Conservation (phyloP, 1,140 invertebrate genomes). For the Pinna nobilis region DNA sequence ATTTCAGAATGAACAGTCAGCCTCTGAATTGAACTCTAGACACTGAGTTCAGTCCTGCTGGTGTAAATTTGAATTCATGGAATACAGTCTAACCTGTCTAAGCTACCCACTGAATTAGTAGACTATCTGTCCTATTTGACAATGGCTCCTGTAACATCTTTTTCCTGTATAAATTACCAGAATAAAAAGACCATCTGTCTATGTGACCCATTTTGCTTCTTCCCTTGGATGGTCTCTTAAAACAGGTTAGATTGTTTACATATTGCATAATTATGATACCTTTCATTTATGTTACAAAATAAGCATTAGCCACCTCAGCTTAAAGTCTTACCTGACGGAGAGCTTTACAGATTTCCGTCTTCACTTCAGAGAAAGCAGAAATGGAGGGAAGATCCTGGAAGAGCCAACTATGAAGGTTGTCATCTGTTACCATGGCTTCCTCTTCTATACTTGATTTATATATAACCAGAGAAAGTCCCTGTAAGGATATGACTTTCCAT, state of each 20-base stretch:
- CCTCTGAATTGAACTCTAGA: too few species aligned
- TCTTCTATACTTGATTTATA: slow-evolving; percentile 69
- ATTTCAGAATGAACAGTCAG: too few species aligned
- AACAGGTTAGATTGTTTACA: not conserved
- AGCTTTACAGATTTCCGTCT: slow-evolving; percentile 64
- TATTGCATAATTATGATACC: not conserved
- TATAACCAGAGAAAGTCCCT: slow-evolving; percentile 82
- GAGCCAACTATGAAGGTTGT: slow-evolving; percentile 81
- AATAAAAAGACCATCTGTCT: not conserved
- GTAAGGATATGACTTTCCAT: too few species aligned
- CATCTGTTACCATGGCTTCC: slow-evolving; percentile 67
- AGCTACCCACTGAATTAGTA: too few species aligned
- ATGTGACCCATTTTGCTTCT: too few species aligned
- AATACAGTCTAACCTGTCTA: too few species aligned
- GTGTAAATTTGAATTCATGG: too few species aligned
- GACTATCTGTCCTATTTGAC: not conserved
- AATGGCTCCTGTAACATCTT: not conserved
- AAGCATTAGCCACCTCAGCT: not conserved
- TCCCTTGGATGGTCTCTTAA: not conserved
- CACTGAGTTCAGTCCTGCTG: not conserved
- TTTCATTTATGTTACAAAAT: not conserved
- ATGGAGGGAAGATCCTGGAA: slow-evolving; percentile 80
- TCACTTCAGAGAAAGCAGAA: slow-evolving; percentile 77
- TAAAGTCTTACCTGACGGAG: slow-evolving; percentile 70
- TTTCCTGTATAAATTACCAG: too few species aligned